These are phyloP conservation scores for Xanthia icteritia DNA, from an alignment of 2,888 invertebrate genomes.

Conservation along the genomic window DNA sequence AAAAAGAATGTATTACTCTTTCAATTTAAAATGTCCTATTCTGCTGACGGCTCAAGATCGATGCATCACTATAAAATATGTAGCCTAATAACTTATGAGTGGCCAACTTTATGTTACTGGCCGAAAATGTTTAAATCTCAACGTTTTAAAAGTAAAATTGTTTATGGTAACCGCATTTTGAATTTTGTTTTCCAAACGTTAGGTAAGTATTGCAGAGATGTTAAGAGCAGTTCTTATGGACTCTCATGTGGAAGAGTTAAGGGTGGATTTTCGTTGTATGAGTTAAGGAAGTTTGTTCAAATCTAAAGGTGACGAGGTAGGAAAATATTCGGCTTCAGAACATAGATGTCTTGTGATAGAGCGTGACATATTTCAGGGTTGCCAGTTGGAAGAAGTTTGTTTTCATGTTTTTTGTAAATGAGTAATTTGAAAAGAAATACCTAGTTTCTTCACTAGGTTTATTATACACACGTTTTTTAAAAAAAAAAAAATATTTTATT, in stretches of 20 bases:
- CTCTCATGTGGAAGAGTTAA: constrained; percentile 62
- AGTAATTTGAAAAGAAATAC: background rate
- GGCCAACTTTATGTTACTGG: constrained; percentile 51
- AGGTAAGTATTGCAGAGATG: constrained; percentile 58
- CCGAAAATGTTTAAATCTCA: constrained; percentile 32
- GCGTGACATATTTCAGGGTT: constrained; percentile 83
- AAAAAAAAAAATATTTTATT: too few relatives aligned
- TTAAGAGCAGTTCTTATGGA: constrained; percentile 15
- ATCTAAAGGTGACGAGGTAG: constrained; percentile 86
- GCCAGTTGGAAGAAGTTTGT: constrained; percentile 52
- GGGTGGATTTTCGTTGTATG: constrained; percentile 63
- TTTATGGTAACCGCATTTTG: constrained; percentile 42
- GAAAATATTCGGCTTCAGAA: constrained; percentile 87
- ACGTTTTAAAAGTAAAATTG: constrained; percentile 62
- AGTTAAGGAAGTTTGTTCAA: constrained; percentile 55
- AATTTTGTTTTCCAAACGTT: constrained; percentile 63
- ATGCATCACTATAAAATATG: constrained; percentile 83
- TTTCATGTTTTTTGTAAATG: constrained; percentile 24
- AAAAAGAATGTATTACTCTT: constrained; percentile 79
- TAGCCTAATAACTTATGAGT: constrained; percentile 77
- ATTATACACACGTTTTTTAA: background rate
- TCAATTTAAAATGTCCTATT: constrained; percentile 83
- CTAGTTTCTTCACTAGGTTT: background rate
- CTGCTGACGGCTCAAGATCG: constrained; percentile 79
- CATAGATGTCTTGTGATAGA: constrained; percentile 87